Evolutionary conservation across 2,888 invertebrate genomes (phyloP).

Genomic region (Eristalinus sepulchralis): DNA sequence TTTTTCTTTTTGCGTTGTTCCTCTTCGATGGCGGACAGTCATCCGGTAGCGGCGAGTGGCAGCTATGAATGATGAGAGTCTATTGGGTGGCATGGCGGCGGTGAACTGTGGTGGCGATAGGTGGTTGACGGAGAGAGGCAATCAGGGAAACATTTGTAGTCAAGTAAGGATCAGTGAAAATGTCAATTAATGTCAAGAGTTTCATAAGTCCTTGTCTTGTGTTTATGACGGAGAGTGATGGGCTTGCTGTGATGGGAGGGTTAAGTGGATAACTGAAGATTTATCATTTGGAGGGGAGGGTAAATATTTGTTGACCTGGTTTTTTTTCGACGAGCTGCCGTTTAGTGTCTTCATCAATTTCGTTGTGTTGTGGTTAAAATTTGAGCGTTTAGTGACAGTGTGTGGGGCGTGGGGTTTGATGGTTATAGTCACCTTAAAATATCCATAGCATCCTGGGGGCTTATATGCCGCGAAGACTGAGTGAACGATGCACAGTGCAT

Average conservation of each 20-base stretch:
- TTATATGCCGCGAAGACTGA: too few relatives aligned
- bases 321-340: background rate
- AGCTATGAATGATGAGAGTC: background rate
- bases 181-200: conserved; percentile 43
- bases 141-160: conserved; percentile 47
- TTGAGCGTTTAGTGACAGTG: too few relatives aligned
- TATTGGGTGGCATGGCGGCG: background rate
- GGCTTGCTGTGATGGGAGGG: background rate
- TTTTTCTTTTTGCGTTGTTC: too few relatives aligned
- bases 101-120: background rate
- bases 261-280: background rate
- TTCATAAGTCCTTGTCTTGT: conserved; percentile 13
- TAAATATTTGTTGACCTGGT: background rate
- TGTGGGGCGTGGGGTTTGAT: too few relatives aligned
- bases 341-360: too few relatives aligned
- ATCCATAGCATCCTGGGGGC: too few relatives aligned
- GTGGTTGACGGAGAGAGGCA: conserved; percentile 10
- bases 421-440: too few relatives aligned
- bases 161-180: conserved; percentile 35
- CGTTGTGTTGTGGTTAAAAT: too few relatives aligned
- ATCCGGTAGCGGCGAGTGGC: background rate
- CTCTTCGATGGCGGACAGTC: background rate
- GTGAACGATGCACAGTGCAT: too few relatives aligned
- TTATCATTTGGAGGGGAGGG: background rate
- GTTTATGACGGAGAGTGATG: conserved; percentile 16